Base-by-base conservation (phyloP, 2,797 vertebrate species). In the Tinamus major region DNA sequence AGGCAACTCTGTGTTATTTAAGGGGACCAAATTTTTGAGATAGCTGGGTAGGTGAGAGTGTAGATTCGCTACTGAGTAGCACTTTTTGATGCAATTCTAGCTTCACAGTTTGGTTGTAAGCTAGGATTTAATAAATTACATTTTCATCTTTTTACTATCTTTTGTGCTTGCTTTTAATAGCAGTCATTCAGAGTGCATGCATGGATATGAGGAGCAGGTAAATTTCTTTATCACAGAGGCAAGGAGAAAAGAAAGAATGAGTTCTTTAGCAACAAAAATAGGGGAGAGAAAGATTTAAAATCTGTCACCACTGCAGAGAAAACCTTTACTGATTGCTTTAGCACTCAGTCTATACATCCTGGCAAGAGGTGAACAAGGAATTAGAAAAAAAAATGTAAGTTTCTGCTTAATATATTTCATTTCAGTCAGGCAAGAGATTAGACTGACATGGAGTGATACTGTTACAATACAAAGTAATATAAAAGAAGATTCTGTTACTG, bases 21-120 rank as follows among this genome's bases (percentile, higher is more conserved):
- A 67, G 20, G 27, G 21, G 17, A 78, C 19, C 48, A 74, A 18
- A n/a, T 7, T 56, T 35, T 24, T 68, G n/a, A 21, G 35, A 68
- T 13, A 68, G 12, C 3, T 20, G 81, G 19, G 48, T 33, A 42
- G 16, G 18, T 70, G 39, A 20, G 15, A 71, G 41, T 71, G 37
- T 23, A 76, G 69, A 76, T 53, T 64, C 42, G 48, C 10, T 48
- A 48, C 21, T 11, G 21, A 70, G 44, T 65, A 67, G 9, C 23
- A 8, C 33, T 85, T 77, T 11, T 42, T 16, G 16, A 16, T 33
- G 10, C 0, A 0, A 74, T 72, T 58, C 12, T 31, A 72, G 3
- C 6, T 3, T 37, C 23, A 23, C 33, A 19, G 35, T 23, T 26
- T 61, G 15, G 35, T 61, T 31, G 33, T 23, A 37, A 26, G 21